Percentiles rank a stretch among this genome's conserved stretches.
phyloP scores from a whole-genome alignment of 1,140 invertebrate genomes.

The Liolophura sinensis region DNA sequence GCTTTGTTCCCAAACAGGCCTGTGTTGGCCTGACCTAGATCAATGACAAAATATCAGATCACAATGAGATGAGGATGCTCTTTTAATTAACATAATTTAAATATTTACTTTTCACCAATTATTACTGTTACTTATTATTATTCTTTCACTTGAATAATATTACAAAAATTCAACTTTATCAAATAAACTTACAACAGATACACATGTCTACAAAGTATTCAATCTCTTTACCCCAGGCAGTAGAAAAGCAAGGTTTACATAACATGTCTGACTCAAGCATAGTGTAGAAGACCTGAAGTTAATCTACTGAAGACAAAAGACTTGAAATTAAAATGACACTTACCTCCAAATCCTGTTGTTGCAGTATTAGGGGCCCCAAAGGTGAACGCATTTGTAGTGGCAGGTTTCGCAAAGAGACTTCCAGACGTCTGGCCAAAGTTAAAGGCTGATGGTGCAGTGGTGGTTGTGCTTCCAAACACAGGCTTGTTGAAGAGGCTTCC shows the following conservation, averaged over 20 bases:
- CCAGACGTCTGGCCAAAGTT: slow-evolving; percentile 35
- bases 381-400: slow-evolving; percentile 54
- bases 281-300: not conserved
- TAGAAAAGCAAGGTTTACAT: not conserved
- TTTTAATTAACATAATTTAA: too few species aligned
- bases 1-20: slow-evolving; percentile 38
- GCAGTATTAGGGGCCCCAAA: slow-evolving; percentile 54
- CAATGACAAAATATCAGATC: not conserved
- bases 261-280: not conserved
- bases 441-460: slow-evolving; percentile 33
- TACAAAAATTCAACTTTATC: too few species aligned
- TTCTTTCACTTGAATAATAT: too few species aligned
- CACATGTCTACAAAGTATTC: too few species aligned
- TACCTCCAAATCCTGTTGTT: slow-evolving; percentile 28
- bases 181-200: too few species aligned
- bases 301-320: not conserved
- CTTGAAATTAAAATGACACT: not conserved
- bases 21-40: slow-evolving; percentile 16
- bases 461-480: slow-evolving; percentile 63
- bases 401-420: slow-evolving; percentile 39
- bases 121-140: too few species aligned
- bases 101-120: too few species aligned
- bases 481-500: slow-evolving; percentile 52
- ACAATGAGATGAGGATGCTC: not conserved
- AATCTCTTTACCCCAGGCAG: not conserved